A percentile compares a stretch with the other conserved stretches of the same genome.
Evolutionary conservation across 2,888 invertebrate genomes (phyloP).

Genomic region (Apotomis betuletana): DNA sequence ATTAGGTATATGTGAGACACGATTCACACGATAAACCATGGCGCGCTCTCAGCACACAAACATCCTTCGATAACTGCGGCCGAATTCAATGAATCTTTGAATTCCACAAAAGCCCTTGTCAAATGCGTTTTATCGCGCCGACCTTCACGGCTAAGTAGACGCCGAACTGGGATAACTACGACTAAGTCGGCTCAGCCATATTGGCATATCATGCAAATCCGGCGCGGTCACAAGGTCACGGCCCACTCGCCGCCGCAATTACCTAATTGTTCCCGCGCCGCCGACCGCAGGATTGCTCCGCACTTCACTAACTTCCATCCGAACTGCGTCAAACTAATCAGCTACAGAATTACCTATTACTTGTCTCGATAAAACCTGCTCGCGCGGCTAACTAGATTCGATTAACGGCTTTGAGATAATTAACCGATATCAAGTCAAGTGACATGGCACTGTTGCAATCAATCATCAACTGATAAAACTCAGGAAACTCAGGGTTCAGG

Average conservation of each 20-base stretch:
- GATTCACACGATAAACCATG: not conserved
- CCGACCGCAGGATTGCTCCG: constrained; percentile 6
- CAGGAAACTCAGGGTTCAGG: no score
- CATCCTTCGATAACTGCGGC: not conserved
- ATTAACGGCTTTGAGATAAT: not conserved
- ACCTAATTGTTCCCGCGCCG: constrained; percentile 13
- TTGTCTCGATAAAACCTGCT: not conserved
- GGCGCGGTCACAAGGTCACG: constrained; percentile 24
- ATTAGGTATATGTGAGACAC: not conserved
- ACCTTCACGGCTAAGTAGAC: constrained; percentile 1
- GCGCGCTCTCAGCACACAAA: not conserved
- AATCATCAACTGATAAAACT: not conserved
- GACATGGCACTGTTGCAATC: no score
- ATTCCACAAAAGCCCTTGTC: not conserved
- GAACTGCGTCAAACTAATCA: constrained; percentile 13
- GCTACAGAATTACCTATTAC: not conserved
- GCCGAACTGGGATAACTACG: constrained; percentile 2
- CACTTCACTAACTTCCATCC: constrained; percentile 23
- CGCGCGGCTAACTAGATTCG: not conserved
- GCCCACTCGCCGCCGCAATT: constrained; percentile 18
- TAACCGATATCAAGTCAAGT: not conserved
- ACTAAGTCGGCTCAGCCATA: not conserved
- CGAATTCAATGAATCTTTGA: not conserved
- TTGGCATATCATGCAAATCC: constrained; percentile 26
- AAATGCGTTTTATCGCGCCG: not conserved